Conservation (phyloP, 2,113 vertebrate species). For the Bambusicola thoracicus region DNA sequence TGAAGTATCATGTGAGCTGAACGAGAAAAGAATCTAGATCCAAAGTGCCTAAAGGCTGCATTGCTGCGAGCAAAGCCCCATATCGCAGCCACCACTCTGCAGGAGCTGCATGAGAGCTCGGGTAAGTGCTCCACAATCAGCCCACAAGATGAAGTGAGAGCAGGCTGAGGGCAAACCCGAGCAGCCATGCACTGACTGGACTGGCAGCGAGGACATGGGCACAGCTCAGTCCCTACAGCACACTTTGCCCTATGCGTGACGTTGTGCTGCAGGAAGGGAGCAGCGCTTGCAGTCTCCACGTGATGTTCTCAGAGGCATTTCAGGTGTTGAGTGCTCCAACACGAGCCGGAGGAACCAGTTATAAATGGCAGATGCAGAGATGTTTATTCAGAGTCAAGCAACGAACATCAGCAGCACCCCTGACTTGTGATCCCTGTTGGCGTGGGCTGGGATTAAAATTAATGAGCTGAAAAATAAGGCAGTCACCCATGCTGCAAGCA, state of each 20-base stretch:
- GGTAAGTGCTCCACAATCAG: not conserved
- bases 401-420: not conserved
- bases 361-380: not conserved
- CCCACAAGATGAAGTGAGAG: not conserved
- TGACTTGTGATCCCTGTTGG: not conserved
- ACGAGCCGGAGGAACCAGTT: conserved; percentile 38
- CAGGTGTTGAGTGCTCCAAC: not conserved
- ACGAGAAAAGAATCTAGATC: not conserved
- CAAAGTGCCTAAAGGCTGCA: not conserved
- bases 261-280: fast-evolving
- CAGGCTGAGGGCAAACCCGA: not conserved
- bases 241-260: not conserved
- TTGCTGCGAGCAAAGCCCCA: fast-evolving
- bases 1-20: not conserved
- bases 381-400: not conserved
- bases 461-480: not conserved
- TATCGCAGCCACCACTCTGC: not conserved
- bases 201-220: fast-evolving
- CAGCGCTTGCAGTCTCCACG: not conserved
- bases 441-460: not conserved
- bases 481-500: not conserved
- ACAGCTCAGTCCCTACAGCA: not conserved
- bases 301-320: not conserved
- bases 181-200: not conserved
- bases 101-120: not conserved